Evolutionary conservation across 2,888 invertebrate species (phyloP).

Genomic region (Ectemnius continuus): DNA sequence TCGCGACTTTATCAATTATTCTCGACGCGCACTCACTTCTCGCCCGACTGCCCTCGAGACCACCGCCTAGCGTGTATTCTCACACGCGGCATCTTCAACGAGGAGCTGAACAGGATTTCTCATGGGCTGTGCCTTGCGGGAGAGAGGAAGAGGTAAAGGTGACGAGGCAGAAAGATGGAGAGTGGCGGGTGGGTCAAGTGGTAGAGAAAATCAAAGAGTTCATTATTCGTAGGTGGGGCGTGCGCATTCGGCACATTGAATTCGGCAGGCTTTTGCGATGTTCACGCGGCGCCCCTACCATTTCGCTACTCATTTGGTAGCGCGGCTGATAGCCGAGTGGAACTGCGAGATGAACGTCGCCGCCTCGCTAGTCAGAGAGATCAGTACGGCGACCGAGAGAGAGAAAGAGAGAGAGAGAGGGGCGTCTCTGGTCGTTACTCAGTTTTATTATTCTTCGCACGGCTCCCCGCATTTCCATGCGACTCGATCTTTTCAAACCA

Average conservation of each 20-base stretch:
- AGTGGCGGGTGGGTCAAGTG: background rate
- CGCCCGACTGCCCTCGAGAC: too few species aligned
- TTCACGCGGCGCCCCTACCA: slow-evolving; percentile 1
- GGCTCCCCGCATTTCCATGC: slow-evolving; percentile 32
- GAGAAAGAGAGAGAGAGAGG: too few species aligned
- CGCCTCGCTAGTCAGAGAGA: too few species aligned
- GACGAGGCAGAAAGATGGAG: background rate
- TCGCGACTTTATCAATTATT: too few species aligned
- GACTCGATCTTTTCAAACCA: slow-evolving; percentile 33
- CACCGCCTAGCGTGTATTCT: too few species aligned
- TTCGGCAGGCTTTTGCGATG: slow-evolving; percentile 12
- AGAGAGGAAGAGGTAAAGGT: too few species aligned
- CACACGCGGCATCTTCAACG: too few species aligned
- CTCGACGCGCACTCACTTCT: too few species aligned
- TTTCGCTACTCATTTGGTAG: slow-evolving; percentile 37
- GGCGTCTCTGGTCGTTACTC: slow-evolving; percentile 25
- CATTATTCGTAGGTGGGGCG: slow-evolving; percentile 8
- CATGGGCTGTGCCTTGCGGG: background rate
- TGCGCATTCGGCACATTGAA: slow-evolving; percentile 9
- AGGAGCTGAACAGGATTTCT: background rate
- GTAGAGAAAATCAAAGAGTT: background rate
- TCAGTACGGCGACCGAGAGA: too few species aligned
- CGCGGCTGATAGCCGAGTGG: slow-evolving; percentile 6
- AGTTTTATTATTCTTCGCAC: slow-evolving; percentile 45
- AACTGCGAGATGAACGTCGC: background rate